phyloP scores from a whole-genome alignment of 2,888 invertebrate genomes.

The Sycophila texana region DNA sequence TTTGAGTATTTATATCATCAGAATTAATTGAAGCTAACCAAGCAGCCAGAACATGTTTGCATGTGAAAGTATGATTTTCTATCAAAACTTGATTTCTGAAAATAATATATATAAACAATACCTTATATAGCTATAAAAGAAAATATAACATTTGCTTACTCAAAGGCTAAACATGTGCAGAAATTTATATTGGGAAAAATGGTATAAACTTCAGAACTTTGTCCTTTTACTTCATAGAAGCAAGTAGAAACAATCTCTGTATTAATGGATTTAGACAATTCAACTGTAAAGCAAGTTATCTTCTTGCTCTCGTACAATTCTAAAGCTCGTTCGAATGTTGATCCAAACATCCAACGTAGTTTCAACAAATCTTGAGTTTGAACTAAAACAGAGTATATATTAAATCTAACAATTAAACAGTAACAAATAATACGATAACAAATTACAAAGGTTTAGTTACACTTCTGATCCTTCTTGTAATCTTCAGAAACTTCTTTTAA shows the following conservation, averaged over 20 bases:
- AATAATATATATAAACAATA: slow-evolving; percentile 34
- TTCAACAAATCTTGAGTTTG: slow-evolving; percentile 78
- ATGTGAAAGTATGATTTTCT: slow-evolving; percentile 77
- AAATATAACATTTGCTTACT: slow-evolving; percentile 60
- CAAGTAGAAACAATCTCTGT: slow-evolving; percentile 66
- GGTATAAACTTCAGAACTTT: slow-evolving; percentile 78
- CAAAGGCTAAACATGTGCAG: slow-evolving; percentile 82
- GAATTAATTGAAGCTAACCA: slow-evolving; percentile 76
- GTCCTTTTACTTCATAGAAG: slow-evolving; percentile 80
- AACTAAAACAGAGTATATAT: slow-evolving; percentile 75
- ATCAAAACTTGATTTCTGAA: slow-evolving; percentile 78
- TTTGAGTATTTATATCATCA: slow-evolving; percentile 64
- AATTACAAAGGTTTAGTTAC: slow-evolving; percentile 57
- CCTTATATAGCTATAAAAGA: slow-evolving; percentile 7
- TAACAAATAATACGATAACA: slow-evolving; percentile 14
- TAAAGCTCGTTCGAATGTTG: slow-evolving; percentile 79
- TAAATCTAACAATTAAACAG: background rate
- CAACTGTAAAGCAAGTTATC: slow-evolving; percentile 77
- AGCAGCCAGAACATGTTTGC: slow-evolving; percentile 83
- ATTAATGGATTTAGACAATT: slow-evolving; percentile 54
- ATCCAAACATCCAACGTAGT: slow-evolving; percentile 80
- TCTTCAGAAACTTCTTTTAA: slow-evolving; percentile 63
- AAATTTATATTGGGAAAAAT: slow-evolving; percentile 82
- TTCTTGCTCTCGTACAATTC: slow-evolving; percentile 80
- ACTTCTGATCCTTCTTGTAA: slow-evolving; percentile 65